A percentile compares a stretch with the other conserved stretches of the same genome.
Conservation (phyloP, 2,888 invertebrate genomes). For the Eupithecia vulgata region DNA sequence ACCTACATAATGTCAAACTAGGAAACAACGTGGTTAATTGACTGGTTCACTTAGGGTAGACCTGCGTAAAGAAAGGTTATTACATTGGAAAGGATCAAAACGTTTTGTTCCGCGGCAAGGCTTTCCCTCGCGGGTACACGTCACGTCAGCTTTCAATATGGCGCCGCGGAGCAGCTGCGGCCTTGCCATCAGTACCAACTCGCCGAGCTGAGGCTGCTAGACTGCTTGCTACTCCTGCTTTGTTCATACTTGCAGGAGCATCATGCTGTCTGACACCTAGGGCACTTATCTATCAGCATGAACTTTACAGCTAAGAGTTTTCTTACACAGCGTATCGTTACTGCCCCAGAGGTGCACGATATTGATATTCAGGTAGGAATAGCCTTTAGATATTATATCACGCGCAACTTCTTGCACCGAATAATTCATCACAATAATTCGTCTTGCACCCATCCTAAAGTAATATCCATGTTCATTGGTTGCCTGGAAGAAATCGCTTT, state of each 20-base stretch:
- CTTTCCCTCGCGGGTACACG: conserved; percentile 21
- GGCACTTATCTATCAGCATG: not conserved
- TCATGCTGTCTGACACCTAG: not conserved
- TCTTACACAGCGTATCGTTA: not conserved
- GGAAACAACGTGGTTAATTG: no score
- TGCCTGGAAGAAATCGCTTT: no score
- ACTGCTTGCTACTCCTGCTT: no score
- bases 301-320: not conserved
- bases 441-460: no score
- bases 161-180: conserved; percentile 36
- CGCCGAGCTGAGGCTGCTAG: conserved; percentile 21
- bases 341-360: not conserved
- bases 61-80: not conserved
- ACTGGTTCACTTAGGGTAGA: no score
- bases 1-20: no score
- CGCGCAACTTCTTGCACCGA: no score
- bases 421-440: no score
- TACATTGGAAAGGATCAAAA: conserved; percentile 27
- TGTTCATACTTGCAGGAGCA: not conserved
- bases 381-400: no score
- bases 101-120: conserved; percentile 2
- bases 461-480: no score
- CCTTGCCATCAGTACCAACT: conserved; percentile 31
- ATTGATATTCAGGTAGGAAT: no score
- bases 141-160: conserved; percentile 45